phyloP scores from a whole-genome alignment of 2,113 vertebrate genomes.

The Lophochroa leadbeateri region DNA sequence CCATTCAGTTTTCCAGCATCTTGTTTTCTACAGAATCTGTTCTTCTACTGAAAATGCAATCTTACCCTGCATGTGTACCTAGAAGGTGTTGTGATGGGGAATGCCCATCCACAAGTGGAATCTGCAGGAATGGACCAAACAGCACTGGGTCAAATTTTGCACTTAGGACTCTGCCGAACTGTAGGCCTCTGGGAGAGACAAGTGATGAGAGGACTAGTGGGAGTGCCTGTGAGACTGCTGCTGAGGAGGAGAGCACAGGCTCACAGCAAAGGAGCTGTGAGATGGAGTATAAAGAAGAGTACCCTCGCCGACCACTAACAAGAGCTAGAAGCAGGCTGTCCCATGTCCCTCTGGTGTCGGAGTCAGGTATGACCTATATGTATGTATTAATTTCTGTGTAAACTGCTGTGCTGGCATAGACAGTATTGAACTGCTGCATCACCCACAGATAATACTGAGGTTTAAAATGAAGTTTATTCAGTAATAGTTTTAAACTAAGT shows the following conservation, averaged over 20 bases:
- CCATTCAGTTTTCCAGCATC: no score
- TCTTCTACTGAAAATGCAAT: no score
- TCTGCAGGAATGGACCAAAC: conserved; percentile 72
- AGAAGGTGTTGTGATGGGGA: conserved; percentile 69
- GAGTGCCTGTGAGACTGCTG: conserved; percentile 61
- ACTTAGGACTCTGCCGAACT: conserved; percentile 76
- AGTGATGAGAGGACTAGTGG: conserved; percentile 75
- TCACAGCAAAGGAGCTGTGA: conserved; percentile 67
- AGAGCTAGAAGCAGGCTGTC: conserved; percentile 90
- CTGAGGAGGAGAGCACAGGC: conserved; percentile 63
- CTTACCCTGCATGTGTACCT: no score
- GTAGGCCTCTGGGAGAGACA: conserved; percentile 59
- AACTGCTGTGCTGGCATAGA: neutral
- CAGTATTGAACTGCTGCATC: neutral
- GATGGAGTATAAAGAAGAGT: conserved; percentile 71
- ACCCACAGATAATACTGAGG: neutral
- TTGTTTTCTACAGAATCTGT: no score
- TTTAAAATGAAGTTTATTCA: neutral
- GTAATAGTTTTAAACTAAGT: neutral
- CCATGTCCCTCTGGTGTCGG: conserved; percentile 84
- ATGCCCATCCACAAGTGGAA: conserved; percentile 74
- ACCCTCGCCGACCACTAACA: conserved; percentile 90
- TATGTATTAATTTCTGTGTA: neutral
- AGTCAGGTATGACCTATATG: conserved; percentile 82
- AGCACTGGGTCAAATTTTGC: conserved; percentile 73